Percentiles rank a stretch among this genome's conserved stretches.
phyloP scores from a whole-genome alignment of 2,888 invertebrate species.

The Scaptomyza flava region DNA sequence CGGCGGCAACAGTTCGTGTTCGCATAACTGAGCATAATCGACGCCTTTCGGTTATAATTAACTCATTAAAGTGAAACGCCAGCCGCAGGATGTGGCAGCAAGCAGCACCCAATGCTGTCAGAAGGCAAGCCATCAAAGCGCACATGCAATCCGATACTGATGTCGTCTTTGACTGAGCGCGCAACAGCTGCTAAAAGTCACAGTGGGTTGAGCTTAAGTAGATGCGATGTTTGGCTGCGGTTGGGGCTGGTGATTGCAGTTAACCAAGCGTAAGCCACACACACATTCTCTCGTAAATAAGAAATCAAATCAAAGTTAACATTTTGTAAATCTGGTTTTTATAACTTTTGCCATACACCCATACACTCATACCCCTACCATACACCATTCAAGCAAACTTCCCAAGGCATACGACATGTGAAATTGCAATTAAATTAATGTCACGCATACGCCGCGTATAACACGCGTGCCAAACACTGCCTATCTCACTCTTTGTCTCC shows the following conservation, averaged over 20 bases:
- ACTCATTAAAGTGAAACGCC: constrained; percentile 79
- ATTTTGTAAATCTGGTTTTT: constrained; percentile 80
- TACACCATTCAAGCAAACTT: constrained; percentile 11
- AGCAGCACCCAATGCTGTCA: constrained; percentile 44
- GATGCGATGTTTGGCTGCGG: neutral
- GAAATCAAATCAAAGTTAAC: constrained; percentile 80
- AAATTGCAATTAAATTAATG: constrained; percentile 80
- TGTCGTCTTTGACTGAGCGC: constrained; percentile 4
- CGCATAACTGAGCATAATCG: constrained; percentile 80
- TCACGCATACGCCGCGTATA: constrained; percentile 76
- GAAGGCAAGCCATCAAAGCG: constrained; percentile 63
- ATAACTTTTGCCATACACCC: constrained; percentile 60
- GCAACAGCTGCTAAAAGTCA: constrained; percentile 62
- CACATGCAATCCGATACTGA: constrained; percentile 54
- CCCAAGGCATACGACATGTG: constrained; percentile 53
- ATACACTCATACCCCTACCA: constrained; percentile 1
- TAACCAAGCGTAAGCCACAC: constrained; percentile 49
- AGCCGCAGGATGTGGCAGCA: constrained; percentile 76
- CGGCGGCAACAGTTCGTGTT: constrained; percentile 74
- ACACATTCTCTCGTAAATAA: constrained; percentile 72
- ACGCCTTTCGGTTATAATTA: constrained; percentile 80
- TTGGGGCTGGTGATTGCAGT: constrained; percentile 15
- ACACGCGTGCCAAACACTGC: constrained; percentile 31
- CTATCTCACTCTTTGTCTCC: neutral
- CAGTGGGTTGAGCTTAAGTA: constrained; percentile 22